Evolutionary conservation across 1,140 invertebrate genomes (phyloP).

Genomic region (Choristoneura fumiferana): DNA sequence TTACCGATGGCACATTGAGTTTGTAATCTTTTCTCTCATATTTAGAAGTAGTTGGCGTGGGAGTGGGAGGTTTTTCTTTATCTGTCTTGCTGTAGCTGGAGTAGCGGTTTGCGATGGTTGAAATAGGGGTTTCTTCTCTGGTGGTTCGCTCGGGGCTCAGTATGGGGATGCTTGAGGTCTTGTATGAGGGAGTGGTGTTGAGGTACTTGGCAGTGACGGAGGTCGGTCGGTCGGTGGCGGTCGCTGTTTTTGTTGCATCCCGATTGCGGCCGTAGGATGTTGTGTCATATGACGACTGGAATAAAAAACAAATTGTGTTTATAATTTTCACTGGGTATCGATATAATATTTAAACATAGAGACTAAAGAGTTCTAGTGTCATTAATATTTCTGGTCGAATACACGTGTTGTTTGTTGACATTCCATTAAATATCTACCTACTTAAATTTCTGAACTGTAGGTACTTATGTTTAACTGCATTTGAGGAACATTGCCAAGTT

Average conservation of each 20-base stretch:
- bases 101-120: conserved; percentile 62
- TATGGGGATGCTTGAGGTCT: conserved; percentile 65
- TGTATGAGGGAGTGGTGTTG: conserved; percentile 56
- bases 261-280: conserved; percentile 56
- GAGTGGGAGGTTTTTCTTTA: conserved; percentile 29
- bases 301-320: conserved; percentile 27
- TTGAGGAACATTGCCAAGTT: no score
- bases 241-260: conserved; percentile 43
- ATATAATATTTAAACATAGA: no score
- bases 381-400: no score
- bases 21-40: conserved; percentile 31
- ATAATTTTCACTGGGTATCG: no score
- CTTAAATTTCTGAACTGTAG: no score
- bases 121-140: conserved; percentile 62
- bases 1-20: conserved; percentile 47
- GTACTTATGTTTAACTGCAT: no score
- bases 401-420: no score
- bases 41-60: conserved; percentile 16
- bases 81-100: conserved; percentile 44
- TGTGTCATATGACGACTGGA: conserved; percentile 57
- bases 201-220: conserved; percentile 65
- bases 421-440: no score
- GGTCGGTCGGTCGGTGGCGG: conserved; percentile 50
- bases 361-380: no score
- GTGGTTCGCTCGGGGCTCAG: conserved; percentile 49